Base-by-base conservation (phyloP, 2,888 invertebrate genomes). In the Hypena proboscidalis region DNA sequence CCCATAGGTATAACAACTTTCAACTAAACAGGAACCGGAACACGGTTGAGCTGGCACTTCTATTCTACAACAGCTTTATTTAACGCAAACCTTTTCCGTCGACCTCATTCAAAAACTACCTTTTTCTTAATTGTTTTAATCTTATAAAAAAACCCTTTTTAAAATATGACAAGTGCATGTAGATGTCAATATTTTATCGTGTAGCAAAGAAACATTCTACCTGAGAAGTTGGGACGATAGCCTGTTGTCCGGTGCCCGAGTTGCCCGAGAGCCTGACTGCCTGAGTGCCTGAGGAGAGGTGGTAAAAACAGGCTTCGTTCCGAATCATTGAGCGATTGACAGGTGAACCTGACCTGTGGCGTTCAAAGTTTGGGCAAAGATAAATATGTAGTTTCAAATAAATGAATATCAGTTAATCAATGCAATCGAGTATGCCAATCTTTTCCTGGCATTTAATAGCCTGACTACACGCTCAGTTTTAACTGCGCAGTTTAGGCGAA, bases 271-370 rank as follows among this genome's bases (percentile, higher is more conserved):
- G 30, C 33, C 26, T 36, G 31, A 17, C 44, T 43, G 36, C 19
- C 23, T 21, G 31, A 26, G 15, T 13, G 34, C 15, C 17, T 8
- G 25, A 33, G 32, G 29, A n/a, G 41, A 15, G 32, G 27, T 8
- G 27, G 34, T 62, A 66, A 48, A 55, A 58, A 67, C 61, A 58
- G 51, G 66, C 65, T 25, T 25, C 70, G 59, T 78, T 80, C 80
- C 78, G 73, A 74, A 66, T 80, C 80, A 80, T 74, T 79, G 81
- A 74, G 59, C 77, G 74, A 79, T 80, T 74, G 77, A 70, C 66
- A 51, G 51, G 35, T 7, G 21, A 0, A 8, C n/a, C 47, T 35
- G 8, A 0, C 10, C 56, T 57, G 42, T 6, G 70, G 37, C 52
- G 33, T 47, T 53, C 72, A 77, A 67, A 44, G 58, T 62, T 48